Evolutionary conservation across 2,888 invertebrate genomes (phyloP).

Genomic region (Drosophila fulvimacula): DNA sequence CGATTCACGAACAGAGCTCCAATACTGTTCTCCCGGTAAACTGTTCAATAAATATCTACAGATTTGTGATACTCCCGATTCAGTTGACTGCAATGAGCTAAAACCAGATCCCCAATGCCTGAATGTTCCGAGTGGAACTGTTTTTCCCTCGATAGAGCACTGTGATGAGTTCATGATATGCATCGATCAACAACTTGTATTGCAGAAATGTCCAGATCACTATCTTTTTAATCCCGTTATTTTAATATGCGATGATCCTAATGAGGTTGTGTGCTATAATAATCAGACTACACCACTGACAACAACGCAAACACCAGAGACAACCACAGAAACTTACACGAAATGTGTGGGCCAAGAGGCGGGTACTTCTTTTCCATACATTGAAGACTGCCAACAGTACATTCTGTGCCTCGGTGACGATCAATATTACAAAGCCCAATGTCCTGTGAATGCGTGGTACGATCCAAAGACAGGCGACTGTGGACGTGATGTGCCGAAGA

Average conservation of each 20-base stretch:
- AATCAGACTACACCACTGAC: conserved; percentile 8
- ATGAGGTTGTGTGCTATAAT: conserved; percentile 46
- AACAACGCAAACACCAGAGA: background rate
- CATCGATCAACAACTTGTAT: conserved; percentile 13
- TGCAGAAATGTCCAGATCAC: conserved; percentile 47
- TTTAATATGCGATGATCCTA: conserved; percentile 58
- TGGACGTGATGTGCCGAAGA: conserved; percentile 59
- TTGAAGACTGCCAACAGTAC: conserved; percentile 52
- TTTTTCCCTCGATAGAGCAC: conserved; percentile 50
- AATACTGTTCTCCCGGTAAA: conserved; percentile 49
- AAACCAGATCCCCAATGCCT: conserved; percentile 32
- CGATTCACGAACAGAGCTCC: conserved; percentile 33
- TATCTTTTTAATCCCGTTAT: conserved; percentile 54
- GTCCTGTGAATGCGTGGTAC: conserved; percentile 64
- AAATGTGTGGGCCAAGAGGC: conserved; percentile 23
- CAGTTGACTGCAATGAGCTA: conserved; percentile 42
- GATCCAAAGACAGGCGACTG: conserved; percentile 63
- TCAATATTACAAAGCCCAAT: conserved; percentile 41
- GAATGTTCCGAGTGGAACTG: conserved; percentile 20
- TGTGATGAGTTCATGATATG: conserved; percentile 66
- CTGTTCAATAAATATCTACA: conserved; percentile 51
- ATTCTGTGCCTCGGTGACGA: conserved; percentile 61
- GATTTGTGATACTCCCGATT: conserved; percentile 70
- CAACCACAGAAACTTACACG: background rate
- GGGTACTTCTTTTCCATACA: conserved; percentile 34